Evolutionary conservation across 2,888 invertebrate genomes (phyloP).

Genomic region (Caenorhabditis virilis): DNA sequence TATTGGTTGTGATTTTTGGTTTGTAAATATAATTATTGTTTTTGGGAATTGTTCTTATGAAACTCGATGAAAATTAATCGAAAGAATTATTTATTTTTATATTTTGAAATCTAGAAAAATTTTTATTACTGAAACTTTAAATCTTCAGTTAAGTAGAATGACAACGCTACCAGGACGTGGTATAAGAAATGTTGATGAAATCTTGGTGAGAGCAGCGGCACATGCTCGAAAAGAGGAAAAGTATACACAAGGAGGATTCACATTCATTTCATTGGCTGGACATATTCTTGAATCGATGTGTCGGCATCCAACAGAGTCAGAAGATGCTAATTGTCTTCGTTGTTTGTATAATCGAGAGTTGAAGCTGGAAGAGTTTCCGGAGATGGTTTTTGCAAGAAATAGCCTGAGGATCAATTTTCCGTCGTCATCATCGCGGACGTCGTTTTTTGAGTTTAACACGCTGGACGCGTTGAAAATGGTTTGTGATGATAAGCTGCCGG

Average conservation of each 20-base stretch:
- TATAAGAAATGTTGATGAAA: constrained; percentile 14
- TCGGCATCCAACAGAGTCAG: constrained; percentile 27
- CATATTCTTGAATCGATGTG: constrained; percentile 56
- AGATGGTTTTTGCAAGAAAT: constrained; percentile 97
- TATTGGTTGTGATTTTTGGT: too few relatives aligned
- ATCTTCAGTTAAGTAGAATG: too few relatives aligned
- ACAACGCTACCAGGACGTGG: too few relatives aligned
- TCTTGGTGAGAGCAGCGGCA: constrained; percentile 18
- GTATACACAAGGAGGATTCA: constrained; percentile 23
- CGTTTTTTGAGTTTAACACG: constrained; percentile 87
- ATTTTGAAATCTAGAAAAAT: too few relatives aligned
- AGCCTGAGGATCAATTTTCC: constrained; percentile 74
- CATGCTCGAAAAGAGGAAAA: constrained; percentile 13
- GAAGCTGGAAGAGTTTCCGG: constrained; percentile 75
- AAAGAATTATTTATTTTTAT: too few relatives aligned
- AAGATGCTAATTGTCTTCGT: constrained; percentile 39
- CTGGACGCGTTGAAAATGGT: constrained; percentile 87
- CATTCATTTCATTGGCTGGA: constrained; percentile 39
- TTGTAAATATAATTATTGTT: too few relatives aligned
- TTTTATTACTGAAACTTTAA: too few relatives aligned
- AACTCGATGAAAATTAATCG: too few relatives aligned
- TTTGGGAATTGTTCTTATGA: too few relatives aligned
- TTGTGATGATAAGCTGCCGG: constrained; percentile 65
- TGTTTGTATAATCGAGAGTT: constrained; percentile 54
- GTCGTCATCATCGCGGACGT: constrained; percentile 76